Percentiles rank a stretch among this genome's conserved stretches.
Conservation (phyloP, 2,888 invertebrate genomes). For the Molanna angustata region DNA sequence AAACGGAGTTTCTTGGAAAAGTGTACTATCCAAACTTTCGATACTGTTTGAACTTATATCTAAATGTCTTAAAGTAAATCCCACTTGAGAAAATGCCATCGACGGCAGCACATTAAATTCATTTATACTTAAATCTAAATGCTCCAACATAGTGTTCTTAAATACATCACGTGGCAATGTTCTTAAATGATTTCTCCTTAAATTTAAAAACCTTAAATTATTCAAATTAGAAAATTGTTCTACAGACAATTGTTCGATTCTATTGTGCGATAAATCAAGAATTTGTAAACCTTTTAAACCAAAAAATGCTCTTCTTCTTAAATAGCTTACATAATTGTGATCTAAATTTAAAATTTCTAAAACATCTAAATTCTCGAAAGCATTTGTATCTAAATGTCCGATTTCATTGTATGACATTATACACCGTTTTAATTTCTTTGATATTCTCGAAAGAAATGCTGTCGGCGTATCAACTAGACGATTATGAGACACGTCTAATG, state of each 20-base stretch:
- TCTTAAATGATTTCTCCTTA: conserved; percentile 70
- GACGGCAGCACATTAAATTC: conserved; percentile 78
- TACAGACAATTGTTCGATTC: conserved; percentile 71
- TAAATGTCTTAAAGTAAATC: conserved; percentile 73
- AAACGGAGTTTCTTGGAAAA: conserved; percentile 80
- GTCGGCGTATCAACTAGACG: conserved; percentile 63
- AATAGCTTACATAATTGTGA: conserved; percentile 67
- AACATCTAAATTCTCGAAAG: conserved; percentile 67
- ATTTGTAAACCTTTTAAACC: conserved; percentile 73
- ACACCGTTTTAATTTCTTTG: conserved; percentile 63
- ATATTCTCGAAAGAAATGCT: conserved; percentile 61
- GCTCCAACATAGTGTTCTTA: conserved; percentile 75
- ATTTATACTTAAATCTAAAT: conserved; percentile 76
- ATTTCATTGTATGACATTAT: conserved; percentile 75
- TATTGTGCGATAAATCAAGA: conserved; percentile 75
- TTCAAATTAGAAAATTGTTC: conserved; percentile 78
- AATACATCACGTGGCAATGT: conserved; percentile 76
- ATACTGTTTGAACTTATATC: conserved; percentile 77
- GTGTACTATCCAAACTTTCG: conserved; percentile 84
- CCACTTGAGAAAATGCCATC: conserved; percentile 72
- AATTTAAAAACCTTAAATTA: conserved; percentile 68
- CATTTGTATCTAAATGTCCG: conserved; percentile 65
- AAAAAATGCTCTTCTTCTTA: conserved; percentile 75
- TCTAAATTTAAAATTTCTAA: conserved; percentile 73
- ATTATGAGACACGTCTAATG: conserved; percentile 71